A percentile compares a stretch with the other conserved stretches of the same genome.
phyloP scores from a whole-genome alignment of 2,113 vertebrate species.

The Lipophrys pholis region DNA sequence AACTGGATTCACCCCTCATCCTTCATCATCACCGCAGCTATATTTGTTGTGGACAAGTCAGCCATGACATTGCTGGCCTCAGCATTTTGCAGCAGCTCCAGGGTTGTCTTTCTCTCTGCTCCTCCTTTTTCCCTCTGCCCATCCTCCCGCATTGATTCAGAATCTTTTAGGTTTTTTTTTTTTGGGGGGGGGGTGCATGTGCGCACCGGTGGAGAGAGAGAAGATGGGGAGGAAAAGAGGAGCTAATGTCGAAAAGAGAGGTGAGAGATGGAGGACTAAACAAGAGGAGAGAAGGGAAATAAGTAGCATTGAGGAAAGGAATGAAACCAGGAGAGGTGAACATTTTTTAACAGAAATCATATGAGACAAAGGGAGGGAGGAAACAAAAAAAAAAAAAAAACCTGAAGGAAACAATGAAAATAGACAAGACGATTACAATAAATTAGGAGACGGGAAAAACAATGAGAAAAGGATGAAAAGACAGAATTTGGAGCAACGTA shows the following conservation, averaged over 20 bases:
- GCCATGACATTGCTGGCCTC: conserved; percentile 51
- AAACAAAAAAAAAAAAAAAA: background rate
- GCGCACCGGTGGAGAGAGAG: too few relatives aligned
- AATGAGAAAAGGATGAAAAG: too few relatives aligned
- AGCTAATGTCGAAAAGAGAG: background rate
- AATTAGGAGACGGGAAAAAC: too few relatives aligned
- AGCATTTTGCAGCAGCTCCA: conserved; percentile 47
- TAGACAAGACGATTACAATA: too few relatives aligned
- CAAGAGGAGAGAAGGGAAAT: background rate
- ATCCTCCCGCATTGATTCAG: conserved; percentile 42
- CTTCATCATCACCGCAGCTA: conserved; percentile 18
- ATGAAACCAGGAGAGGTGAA: background rate
- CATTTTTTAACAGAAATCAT: too few relatives aligned
- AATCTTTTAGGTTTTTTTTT: conserved; percentile 14
- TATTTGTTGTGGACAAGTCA: conserved; percentile 42
- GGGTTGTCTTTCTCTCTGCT: conserved; percentile 31
- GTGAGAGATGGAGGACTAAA: background rate
- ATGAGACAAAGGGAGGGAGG: background rate
- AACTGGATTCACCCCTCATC: background rate
- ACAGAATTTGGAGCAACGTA: too few relatives aligned
- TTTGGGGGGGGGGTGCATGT: background rate
- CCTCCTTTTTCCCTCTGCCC: conserved; percentile 21
- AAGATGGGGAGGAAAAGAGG: background rate
- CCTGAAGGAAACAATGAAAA: too few relatives aligned
- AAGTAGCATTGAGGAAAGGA: background rate